Evolutionary conservation across 2,113 vertebrate species (phyloP), one percentile per base, ranked within the genome.

Genomic region (Tenrec ecaudatus): DNA sequence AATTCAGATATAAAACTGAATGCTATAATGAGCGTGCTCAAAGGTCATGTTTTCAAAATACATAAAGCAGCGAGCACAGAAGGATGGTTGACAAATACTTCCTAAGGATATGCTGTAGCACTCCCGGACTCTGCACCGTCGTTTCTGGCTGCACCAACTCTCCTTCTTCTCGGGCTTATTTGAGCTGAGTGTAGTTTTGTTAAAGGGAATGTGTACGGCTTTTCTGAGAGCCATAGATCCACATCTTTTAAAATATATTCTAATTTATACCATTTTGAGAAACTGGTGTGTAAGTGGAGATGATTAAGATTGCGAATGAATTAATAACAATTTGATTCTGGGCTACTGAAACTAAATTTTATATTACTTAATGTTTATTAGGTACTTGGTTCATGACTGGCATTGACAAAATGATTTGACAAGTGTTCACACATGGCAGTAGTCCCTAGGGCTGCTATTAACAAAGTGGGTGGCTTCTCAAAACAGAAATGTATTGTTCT

Each of bases 1-100:
- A 71, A 77, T 73, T 88, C 1, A 76, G 79, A 71, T 71, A 89
- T 58, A 88, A 84, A 93, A 85, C 47, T 82, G 8, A 82, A 75
- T 58, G 8, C 78, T 69, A 10, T 8, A 58, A 3, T 53, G 6
- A 75, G 1, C 9, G 79, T 84, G 27, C 81, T 89, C 47, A 90
- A 57, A 68, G 68, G 12, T 36, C 47, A 53, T 43, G 53, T 91
- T 87, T 62, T 86, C 64, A 94, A 82, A 88, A 82, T 75, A 84
- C 43, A 62, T 31, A 77, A 90, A 90, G 58, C 79, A 88, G 40
- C 27, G 77, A 20, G n/a, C 33, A 69, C 68, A 88, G 38, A 47
- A 75, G 36, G 58, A 76, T 77, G 36, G 17, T 12, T 96, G 78
- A 58, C 80, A 69, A 88, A 47, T 47, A 88, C 71, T 58, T 62